A percentile compares a stretch with the other conserved stretches of the same genome.
These are phyloP conservation scores for Eilema griseolum DNA, from an alignment of 2,888 invertebrate genomes.

Conservation along the genomic window DNA sequence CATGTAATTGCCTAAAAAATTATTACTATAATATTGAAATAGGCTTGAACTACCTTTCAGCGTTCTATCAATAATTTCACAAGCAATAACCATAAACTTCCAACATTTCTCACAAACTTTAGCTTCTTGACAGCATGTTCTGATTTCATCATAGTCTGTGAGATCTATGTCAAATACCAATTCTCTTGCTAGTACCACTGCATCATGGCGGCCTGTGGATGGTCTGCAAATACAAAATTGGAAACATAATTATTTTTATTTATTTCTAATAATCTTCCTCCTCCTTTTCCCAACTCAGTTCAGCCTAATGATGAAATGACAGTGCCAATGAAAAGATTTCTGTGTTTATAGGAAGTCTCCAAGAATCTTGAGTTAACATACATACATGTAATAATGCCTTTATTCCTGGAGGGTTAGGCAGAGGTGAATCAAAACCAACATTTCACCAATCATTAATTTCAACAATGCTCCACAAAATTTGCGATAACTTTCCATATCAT, in stretches of 20 bases:
- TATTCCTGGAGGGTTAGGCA: too few relatives aligned
- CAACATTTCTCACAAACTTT: constrained; percentile 98
- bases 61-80: constrained; percentile 94
- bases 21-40: too few relatives aligned
- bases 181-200: constrained; percentile 91
- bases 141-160: constrained; percentile 99
- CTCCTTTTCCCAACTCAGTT: too few relatives aligned
- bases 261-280: not conserved
- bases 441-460: too few relatives aligned
- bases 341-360: too few relatives aligned
- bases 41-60: constrained; percentile 88
- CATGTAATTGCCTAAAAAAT: too few relatives aligned
- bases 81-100: constrained; percentile 98
- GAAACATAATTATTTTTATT: not conserved
- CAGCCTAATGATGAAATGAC: too few relatives aligned
- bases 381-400: too few relatives aligned
- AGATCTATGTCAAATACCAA: constrained; percentile 99
- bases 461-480: not conserved
- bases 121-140: constrained; percentile 96
- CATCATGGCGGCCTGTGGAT: constrained; percentile 85
- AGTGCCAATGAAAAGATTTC: too few relatives aligned
- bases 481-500: not conserved
- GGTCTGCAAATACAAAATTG: constrained; percentile 78
- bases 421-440: too few relatives aligned
- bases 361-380: too few relatives aligned